These are phyloP conservation scores for Mesorhabditis sp. DNA, from an alignment of 2,888 invertebrate genomes.

Conservation along the genomic window DNA sequence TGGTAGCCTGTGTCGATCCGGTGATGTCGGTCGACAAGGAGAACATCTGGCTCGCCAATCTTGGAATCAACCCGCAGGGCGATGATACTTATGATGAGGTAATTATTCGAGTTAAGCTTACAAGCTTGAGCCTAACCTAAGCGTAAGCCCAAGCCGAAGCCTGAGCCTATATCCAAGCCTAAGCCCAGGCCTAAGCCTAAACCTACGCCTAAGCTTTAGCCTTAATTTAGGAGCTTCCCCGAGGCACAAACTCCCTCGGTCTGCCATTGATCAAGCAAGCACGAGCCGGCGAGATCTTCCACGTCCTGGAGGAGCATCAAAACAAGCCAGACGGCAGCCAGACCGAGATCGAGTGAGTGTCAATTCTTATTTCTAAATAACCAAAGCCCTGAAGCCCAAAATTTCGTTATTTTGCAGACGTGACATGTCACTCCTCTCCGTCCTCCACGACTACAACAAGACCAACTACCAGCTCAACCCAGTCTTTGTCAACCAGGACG, in stretches of 20 bases:
- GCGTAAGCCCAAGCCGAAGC: too few relatives aligned
- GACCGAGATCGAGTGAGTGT: background rate
- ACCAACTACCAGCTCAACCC: slow-evolving; percentile 50
- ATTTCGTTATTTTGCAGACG: slow-evolving; percentile 19
- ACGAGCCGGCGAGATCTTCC: slow-evolving; percentile 46
- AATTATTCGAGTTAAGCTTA: background rate
- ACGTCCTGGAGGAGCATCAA: slow-evolving; percentile 38
- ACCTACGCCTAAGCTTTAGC: background rate
- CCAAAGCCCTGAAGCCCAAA: background rate
- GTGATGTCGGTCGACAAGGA: slow-evolving; percentile 47
- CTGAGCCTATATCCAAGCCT: too few relatives aligned
- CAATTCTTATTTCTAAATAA: background rate
- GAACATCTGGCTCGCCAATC: slow-evolving; percentile 46
- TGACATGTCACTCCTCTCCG: slow-evolving; percentile 48
- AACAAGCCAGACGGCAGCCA: background rate
- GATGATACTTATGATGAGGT: slow-evolving; percentile 13
- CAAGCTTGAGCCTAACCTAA: too few relatives aligned
- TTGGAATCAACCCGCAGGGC: slow-evolving; percentile 37
- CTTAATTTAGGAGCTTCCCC: slow-evolving; percentile 24
- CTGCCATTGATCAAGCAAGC: slow-evolving; percentile 46
- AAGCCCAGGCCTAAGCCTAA: too few relatives aligned
- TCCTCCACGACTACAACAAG: slow-evolving; percentile 47
- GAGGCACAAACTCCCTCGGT: slow-evolving; percentile 45
- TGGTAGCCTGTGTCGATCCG: slow-evolving; percentile 52
- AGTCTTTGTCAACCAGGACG: slow-evolving; percentile 46